These are phyloP conservation scores for Nematostella vectensis DNA, from an alignment of 92 coral and sea anemone genomes.

Conservation along the genomic window DNA sequence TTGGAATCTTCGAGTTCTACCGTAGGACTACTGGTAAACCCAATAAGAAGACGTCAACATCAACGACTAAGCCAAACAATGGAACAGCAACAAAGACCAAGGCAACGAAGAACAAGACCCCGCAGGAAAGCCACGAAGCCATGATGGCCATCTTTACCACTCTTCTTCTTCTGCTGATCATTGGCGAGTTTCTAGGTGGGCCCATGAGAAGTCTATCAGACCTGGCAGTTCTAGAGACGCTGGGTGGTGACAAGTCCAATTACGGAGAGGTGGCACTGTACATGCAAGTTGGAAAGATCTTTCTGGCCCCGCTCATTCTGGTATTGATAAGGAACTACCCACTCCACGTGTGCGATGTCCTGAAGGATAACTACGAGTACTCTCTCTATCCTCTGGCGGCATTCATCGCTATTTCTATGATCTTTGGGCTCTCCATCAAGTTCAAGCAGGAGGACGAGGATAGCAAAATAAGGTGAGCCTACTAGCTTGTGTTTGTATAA, in stretches of 20 bases:
- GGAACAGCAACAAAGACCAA: neutral
- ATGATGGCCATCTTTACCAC: slow-evolving; percentile 19
- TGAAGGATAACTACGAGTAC: slow-evolving; percentile 19
- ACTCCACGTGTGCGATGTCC: slow-evolving; percentile 10
- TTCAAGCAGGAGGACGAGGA: neutral
- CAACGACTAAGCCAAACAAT: neutral
- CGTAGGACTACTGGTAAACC: slow-evolving; percentile 10
- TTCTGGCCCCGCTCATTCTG: slow-evolving; percentile 19
- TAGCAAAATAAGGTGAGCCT: neutral
- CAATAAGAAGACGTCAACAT: neutral
- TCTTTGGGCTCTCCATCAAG: slow-evolving; percentile 3
- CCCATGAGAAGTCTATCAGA: slow-evolving; percentile 22
- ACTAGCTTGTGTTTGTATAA: no score
- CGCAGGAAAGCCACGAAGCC: slow-evolving; percentile 28
- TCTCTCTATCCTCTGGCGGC: slow-evolving; percentile 24
- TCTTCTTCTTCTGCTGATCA: slow-evolving; percentile 14
- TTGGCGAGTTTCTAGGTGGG: slow-evolving; percentile 19
- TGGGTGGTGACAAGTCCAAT: slow-evolving; percentile 13
- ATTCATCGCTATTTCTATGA: slow-evolving; percentile 9
- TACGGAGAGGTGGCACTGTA: slow-evolving; percentile 31
- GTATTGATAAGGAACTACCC: slow-evolving; percentile 22
- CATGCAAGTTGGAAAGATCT: slow-evolving; percentile 38
- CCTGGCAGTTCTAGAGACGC: slow-evolving; percentile 17
- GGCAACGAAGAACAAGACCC: slow-evolving; percentile 16
- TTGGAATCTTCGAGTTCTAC: slow-evolving; percentile 19